A percentile compares a stretch with the other conserved stretches of the same genome.
phyloP scores from a whole-genome alignment of 2,113 vertebrate genomes.

The Rhizomys pruinosus region DNA sequence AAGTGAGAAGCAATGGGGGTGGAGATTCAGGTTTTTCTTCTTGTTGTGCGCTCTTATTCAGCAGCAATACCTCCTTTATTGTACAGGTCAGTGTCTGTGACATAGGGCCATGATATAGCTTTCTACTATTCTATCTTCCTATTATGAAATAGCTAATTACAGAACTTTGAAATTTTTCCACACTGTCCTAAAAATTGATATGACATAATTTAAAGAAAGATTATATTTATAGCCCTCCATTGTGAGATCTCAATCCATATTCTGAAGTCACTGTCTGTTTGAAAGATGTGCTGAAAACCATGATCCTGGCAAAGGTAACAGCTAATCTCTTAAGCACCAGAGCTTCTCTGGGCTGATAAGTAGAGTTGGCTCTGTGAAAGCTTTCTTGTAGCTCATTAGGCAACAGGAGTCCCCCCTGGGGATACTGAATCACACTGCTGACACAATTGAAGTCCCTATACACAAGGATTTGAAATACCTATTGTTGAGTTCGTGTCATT shows the following conservation, averaged over 20 bases:
- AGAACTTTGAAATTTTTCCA: neutral
- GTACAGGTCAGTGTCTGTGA: accelerated
- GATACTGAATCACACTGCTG: slow-evolving; percentile 44
- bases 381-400: slow-evolving; percentile 22
- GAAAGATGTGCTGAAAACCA: slow-evolving; percentile 49
- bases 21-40: neutral
- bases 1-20: neutral
- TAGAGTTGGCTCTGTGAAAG: slow-evolving; percentile 41
- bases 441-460: slow-evolving; percentile 22
- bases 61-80: neutral
- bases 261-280: slow-evolving; percentile 9
- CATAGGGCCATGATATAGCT: accelerated
- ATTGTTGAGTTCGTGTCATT: slow-evolving; percentile 65
- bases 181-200: neutral
- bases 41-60: neutral
- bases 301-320: slow-evolving; percentile 58
- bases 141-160: neutral
- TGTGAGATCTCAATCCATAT: neutral
- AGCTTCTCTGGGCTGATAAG: slow-evolving; percentile 12
- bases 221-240: neutral
- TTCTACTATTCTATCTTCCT: neutral
- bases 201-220: neutral
- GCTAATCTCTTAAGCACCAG: slow-evolving; percentile 25
- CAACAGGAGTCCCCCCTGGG: neutral
- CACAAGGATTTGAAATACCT: slow-evolving; percentile 42